Evolutionary conservation across 1,140 invertebrate species (phyloP), one percentile per base, ranked within the genome.

Genomic region (Scylla paramamosain): DNA sequence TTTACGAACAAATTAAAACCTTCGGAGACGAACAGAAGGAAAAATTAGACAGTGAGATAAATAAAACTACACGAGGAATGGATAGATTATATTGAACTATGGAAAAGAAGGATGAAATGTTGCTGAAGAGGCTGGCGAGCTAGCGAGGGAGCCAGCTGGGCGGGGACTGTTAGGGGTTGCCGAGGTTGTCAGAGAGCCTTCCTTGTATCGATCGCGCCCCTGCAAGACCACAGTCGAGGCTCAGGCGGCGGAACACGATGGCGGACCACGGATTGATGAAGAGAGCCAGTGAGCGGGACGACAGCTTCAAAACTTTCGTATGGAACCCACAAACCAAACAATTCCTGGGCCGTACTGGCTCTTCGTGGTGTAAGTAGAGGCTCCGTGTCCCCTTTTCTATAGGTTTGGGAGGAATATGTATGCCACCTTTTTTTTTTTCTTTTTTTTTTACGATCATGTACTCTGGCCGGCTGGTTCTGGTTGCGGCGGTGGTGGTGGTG

Each of bases 311-410:
- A 31, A 94, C 31, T 7, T 94, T 90, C 28, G n/a, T 94, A n/a
- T 94, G 93, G 93, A 94, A 94, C 28, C 28, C 93, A 0, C 86
- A 94, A 28, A 94, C 86, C 20, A 89, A 90, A 31, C 87, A 94
- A 67, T 94, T 94, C 87, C 59, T 94, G 29, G 93, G 93, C 29
- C 86, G 93, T 8, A 94, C 93, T n/a, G 93, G 93, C 31, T 39
- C 87, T 16, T 94, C 93, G 46, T 94, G 93, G 93, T 82, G 93
- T 94, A 46, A 94, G 93, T 94, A 94, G n/a, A 29, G 82, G 45
- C 52, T 1, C 10, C 4, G 29, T 28, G 3, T n/a, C 84, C 29
- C 12, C n/a, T n/a, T 4, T 39, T 14, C 0, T 86, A 39, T 86
- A n/a, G 77, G 29, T 83, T 83, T 83, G n/a, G n/a, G 82, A 4